phyloP scores from a whole-genome alignment of 2,797 vertebrate genomes.

The Myotis myotis region DNA sequence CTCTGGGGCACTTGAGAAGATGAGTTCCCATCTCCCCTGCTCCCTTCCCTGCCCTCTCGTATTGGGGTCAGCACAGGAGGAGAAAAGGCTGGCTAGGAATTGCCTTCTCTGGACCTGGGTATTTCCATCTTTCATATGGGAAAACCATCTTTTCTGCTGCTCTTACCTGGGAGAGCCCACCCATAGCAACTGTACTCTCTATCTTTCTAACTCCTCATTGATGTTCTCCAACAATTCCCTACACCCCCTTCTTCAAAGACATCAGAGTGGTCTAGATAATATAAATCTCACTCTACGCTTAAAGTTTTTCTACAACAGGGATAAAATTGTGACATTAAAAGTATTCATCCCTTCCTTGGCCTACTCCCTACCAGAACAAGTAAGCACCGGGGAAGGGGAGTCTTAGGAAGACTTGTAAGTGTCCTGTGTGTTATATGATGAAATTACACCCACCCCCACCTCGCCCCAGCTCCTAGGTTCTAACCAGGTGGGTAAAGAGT shows the following conservation, averaged over 20 bases:
- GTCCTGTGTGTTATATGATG: neutral
- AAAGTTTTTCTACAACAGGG: neutral
- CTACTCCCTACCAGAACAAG: neutral
- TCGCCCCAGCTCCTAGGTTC: neutral
- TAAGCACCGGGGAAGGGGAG: neutral
- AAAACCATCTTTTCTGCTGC: neutral
- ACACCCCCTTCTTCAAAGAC: neutral
- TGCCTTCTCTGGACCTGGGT: neutral
- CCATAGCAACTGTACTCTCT: neutral
- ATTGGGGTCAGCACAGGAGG: neutral
- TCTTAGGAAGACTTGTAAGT: neutral
- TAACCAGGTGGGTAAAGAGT: neutral
- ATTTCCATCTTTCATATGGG: neutral
- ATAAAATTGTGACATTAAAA: neutral
- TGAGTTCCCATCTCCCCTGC: neutral
- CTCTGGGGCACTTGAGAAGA: neutral
- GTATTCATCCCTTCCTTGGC: neutral
- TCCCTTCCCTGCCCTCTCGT: neutral
- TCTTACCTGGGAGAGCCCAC: neutral
- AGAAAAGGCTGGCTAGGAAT: neutral
- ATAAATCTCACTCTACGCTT: neutral
- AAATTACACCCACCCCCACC: neutral
- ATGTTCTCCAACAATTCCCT: neutral
- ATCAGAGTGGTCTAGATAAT: neutral
- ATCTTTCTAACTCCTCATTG: neutral